Base-by-base conservation (phyloP, 2,888 invertebrate species). In the Elaeidobius kamerunicus region DNA sequence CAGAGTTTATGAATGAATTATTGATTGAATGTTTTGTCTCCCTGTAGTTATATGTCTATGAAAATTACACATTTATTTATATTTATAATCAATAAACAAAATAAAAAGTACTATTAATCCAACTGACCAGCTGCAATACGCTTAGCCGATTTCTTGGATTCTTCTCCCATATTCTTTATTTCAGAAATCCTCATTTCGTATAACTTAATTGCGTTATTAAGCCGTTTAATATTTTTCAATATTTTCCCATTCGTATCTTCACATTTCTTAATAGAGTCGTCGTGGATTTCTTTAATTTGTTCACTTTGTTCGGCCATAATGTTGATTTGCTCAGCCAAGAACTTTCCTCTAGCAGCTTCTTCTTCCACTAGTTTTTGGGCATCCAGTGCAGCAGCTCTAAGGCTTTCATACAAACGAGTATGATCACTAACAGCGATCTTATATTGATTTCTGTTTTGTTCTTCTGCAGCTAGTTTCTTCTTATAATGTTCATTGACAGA, bases 351-450 rank as follows among this genome's bases (percentile, higher is more conserved):
- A 18, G 66, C 67, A 0, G 72, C 70, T 55, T 74, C 73, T 46
- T 70, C 67, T 60, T 73, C 73, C 3, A 73, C 72, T 42, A 64
- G 61, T 52, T 64, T 66, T 45, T 73, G 72, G 3, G 70, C 69
- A 45, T 72, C 71, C 34, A 63, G 60, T 6, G 73, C 59, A 2
- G 71, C 67, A 3, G 55, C 61, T 39, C 65, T 65, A 63, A 73
- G 66, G 48, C 70, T 64, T 34, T 72, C 70, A 55, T 73, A 73
- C 18, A 71, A 40, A 52, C 63, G 60, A 1, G 69, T 68, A 51
- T 69, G 67, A 42, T 67, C 66, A 3, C 69, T 60, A 9, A 58
- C 14, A 1, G 60, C 60, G 5, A 58, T 17, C 1, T 57, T 48
- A 12, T 42, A 46, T 35, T 58, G 57, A 14, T 63, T 56, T 19